Base-by-base conservation (phyloP, 2,113 vertebrate genomes). In the Halcyon senegalensis region DNA sequence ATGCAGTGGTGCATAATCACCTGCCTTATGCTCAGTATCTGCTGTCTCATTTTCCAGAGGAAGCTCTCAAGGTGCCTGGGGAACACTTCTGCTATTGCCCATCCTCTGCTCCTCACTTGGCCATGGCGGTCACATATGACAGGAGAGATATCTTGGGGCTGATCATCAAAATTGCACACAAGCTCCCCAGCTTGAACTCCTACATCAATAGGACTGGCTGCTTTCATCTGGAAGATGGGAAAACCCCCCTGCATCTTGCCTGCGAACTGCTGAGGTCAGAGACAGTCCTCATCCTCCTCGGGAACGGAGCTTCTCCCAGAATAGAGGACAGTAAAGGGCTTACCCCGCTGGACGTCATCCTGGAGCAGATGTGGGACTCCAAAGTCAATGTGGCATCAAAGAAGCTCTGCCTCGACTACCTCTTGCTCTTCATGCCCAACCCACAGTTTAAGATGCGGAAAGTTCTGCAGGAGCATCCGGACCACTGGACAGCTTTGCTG, bases 1-100 rank as follows among this genome's bases (percentile, higher is more conserved):
- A 99, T 94, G 99, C 99, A 33, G 98, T 99, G 84, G 98, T 99
- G 46, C 99, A 99, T 85, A 99, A 99, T 68, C 99, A 99, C 91
- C 98, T 98, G 84, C 96, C 98, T 83, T 99, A 99, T 15, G 99
- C 99, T 76, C 98, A 97, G 53, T 98, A 98, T 89, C 95, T 99
- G 91, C 98, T 99, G 51, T 97, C 96, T 87, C 98, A 98, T 60
- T 98, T 98, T 97, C 87, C 98, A 23, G 98, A 98, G 41, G 98
- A 98, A 59, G 99, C 99, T 93, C 97, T 99, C 74, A 98, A 98
- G 25, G 97, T 98, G 83, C 98, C 98, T 33, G 98, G 98, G n/a
- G 98, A 98, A 59, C 98, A 98, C 46, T 98, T 99, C 97, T 99
- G 98, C 97, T 98, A 98, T 87, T 98, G 98, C 48, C 97, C 98